These are phyloP conservation scores for Rhincodon typus DNA, from an alignment of 2,797 vertebrate species.

Conservation along the genomic window DNA sequence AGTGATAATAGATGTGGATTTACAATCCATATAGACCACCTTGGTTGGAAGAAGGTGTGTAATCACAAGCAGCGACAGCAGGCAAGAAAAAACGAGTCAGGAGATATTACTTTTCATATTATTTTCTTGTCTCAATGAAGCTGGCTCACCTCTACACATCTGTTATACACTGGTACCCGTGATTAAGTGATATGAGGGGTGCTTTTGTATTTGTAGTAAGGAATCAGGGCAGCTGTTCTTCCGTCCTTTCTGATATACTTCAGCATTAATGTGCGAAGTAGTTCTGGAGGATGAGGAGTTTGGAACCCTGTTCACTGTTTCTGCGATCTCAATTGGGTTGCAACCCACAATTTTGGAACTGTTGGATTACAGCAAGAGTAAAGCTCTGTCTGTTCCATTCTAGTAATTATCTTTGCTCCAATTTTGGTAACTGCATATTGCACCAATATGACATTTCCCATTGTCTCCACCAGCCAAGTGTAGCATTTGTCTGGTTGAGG, in stretches of 20 bases:
- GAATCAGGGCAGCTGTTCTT: not conserved
- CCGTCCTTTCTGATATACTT: slow-evolving; percentile 4
- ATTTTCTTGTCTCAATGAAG: not conserved
- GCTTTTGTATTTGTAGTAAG: not conserved
- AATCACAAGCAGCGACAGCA: not conserved
- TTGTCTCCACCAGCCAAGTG: not conserved
- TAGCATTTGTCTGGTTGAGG: not conserved
- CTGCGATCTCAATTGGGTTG: not conserved
- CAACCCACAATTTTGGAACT: not conserved
- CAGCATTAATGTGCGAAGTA: no score
- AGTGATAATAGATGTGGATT: not conserved
- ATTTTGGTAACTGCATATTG: not conserved
- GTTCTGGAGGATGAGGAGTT: no score
- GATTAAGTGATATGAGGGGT: not conserved
- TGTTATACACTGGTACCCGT: not conserved
- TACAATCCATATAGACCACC: not conserved
- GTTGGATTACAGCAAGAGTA: not conserved
- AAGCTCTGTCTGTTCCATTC: not conserved
- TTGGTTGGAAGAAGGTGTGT: not conserved
- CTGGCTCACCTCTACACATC: not conserved
- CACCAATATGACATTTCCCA: not conserved
- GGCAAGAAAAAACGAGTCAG: not conserved
- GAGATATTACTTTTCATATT: not conserved
- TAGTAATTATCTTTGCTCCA: not conserved
- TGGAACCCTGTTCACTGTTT: no score